These are phyloP conservation scores for Antidorcas marsupialis DNA, from an alignment of 2,113 vertebrate species.

Conservation along the genomic window DNA sequence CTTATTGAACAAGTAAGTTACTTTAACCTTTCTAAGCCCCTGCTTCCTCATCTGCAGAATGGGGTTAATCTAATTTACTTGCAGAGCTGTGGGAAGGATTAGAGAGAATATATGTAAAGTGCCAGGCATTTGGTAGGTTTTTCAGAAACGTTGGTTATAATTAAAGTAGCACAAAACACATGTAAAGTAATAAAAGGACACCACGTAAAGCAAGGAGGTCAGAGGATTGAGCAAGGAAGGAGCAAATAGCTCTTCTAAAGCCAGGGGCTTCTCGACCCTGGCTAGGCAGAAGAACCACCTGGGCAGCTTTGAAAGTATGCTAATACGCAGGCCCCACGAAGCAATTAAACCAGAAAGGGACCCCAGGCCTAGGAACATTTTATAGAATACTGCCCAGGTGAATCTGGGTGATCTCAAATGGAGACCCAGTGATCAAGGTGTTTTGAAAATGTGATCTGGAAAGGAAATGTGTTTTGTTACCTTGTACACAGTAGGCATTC, in stretches of 20 bases:
- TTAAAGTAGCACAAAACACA: constrained; percentile 19
- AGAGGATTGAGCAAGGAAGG: not conserved
- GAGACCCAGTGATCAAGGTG: not conserved
- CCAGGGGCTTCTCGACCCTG: not conserved
- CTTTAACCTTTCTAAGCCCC: constrained; percentile 42
- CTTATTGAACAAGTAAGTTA: not conserved
- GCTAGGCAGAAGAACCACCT: not conserved
- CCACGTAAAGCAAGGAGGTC: not conserved
- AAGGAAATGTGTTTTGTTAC: not conserved
- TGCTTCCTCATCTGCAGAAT: constrained; percentile 43
- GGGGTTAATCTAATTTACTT: constrained; percentile 40
- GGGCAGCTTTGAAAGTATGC: not conserved
- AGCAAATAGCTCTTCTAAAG: not conserved
- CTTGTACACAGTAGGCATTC: not conserved
- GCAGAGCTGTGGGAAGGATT: constrained; percentile 30
- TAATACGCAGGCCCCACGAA: not conserved
- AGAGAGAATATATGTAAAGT: not conserved
- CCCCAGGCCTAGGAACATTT: not conserved
- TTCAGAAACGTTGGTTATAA: constrained; percentile 2
- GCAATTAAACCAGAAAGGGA: not conserved
- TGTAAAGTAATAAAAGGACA: not conserved
- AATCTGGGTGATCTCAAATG: not conserved
- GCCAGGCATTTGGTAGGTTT: not conserved
- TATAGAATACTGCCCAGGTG: not conserved
- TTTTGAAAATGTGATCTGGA: not conserved